Evolutionary conservation across 2,113 vertebrate genomes (phyloP), one percentile per base, ranked within the genome.

Genomic region (Cairina moschata): DNA sequence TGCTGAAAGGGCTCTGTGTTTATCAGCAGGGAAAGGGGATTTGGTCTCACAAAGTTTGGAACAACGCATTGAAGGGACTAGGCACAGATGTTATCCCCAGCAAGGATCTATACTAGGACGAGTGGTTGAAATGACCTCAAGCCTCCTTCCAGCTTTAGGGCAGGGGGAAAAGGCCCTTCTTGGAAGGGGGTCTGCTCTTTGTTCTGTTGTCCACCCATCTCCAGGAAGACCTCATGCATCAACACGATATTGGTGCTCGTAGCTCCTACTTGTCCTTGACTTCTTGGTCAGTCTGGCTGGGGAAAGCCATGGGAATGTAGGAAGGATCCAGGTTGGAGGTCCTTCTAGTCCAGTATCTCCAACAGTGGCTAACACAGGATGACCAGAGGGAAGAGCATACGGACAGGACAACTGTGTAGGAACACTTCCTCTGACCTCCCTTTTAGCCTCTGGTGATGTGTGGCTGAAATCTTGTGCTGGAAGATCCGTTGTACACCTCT

Each of bases 1-100:
- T 81, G 34, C 71, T 85, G 90, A 86, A 90, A 93, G 59, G 46
- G 62, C 50, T 85, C 76, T 65, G 29, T 79, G 83, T 90, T 93
- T 95, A 72, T 62, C 82, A 78, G 76, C 56, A 86, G 58, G 79
- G 62, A 71, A 88, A 85, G 60, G 56, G 48, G n/a, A 91, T 91
- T 93, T 91, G 44, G 32, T 84, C 52, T 84, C 72, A 58, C 67
- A 88, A 90, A 80, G 4, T 83, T 65, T 92, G 44, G 68, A 83
- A 75, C 11, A 15, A 79, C 42, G 59, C 75, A 58, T 44, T 0
- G 1, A 76, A 46, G 36, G 62, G 38, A 66, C 59, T 89, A 75
- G 90, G 32, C 23, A 79, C 48, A 65, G 56, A 56, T 73, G 34
- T 66, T 90, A 75, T 79, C 65, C 71, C 29, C 46, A 86, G 29